Conservation (phyloP, 1,140 invertebrate genomes). For the Orius insidiosus region DNA sequence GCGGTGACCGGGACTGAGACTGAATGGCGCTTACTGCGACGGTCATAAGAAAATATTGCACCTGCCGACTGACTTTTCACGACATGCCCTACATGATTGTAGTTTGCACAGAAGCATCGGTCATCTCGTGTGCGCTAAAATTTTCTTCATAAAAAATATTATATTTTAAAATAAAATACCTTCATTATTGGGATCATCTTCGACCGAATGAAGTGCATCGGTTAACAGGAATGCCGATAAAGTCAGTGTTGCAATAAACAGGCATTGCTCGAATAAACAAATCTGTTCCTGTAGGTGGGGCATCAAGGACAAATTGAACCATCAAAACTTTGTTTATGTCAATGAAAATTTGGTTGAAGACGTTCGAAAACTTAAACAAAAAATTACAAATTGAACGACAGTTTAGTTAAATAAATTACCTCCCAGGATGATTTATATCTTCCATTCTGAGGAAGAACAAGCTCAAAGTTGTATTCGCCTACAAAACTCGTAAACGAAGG, state of each 20-base stretch:
- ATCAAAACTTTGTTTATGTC: slow-evolving; percentile 37
- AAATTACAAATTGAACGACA: no score
- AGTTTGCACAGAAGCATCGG: slow-evolving; percentile 12
- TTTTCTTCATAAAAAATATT: no score
- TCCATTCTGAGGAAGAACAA: no score
- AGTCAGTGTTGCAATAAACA: slow-evolving; percentile 36
- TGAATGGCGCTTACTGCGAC: slow-evolving; percentile 9
- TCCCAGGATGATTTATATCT: no score
- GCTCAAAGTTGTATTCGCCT: no score
- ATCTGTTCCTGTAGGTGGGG: background rate
- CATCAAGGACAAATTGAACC: slow-evolving; percentile 27
- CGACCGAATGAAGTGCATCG: slow-evolving; percentile 20
- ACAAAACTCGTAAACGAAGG: no score
- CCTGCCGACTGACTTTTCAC: slow-evolving; percentile 1
- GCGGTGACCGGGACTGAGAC: slow-evolving; percentile 34
- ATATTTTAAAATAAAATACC: no score
- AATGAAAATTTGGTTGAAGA: slow-evolving; percentile 37
- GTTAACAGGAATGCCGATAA: slow-evolving; percentile 34
- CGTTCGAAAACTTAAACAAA: slow-evolving; percentile 29
- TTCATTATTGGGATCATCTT: slow-evolving; percentile 2
- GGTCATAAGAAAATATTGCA: slow-evolving; percentile 14
- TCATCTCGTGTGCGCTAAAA: background rate
- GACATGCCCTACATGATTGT: slow-evolving; percentile 15
- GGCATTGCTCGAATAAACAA: slow-evolving; percentile 31
- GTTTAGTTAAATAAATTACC: no score